A percentile compares a stretch with the other conserved stretches of the same genome.
phyloP scores from a whole-genome alignment of 2,888 invertebrate species.

The Gastrophysa polygoni region DNA sequence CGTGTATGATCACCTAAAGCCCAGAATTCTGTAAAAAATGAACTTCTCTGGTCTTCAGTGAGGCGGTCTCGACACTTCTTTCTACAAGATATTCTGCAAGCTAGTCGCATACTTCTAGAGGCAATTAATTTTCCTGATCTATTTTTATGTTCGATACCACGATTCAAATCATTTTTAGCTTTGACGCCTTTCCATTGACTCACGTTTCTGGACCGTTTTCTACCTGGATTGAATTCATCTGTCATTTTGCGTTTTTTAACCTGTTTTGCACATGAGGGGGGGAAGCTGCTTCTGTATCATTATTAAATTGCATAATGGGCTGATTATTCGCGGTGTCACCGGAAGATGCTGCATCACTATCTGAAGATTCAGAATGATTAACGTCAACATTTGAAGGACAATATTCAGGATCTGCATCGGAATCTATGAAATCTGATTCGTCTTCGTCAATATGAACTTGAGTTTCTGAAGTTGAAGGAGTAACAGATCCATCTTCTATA shows the following conservation, averaged over 20 bases:
- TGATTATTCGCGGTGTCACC: too few relatives aligned
- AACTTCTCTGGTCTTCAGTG: slow-evolving; percentile 20
- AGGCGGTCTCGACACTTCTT: slow-evolving; percentile 14
- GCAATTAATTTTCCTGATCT: slow-evolving; percentile 7
- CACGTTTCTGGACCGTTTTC: slow-evolving; percentile 15
- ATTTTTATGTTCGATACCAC: slow-evolving; percentile 21
- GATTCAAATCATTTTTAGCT: slow-evolving; percentile 21
- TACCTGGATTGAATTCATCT: not conserved
- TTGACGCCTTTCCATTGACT: slow-evolving; percentile 19
- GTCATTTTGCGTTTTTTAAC: slow-evolving; percentile 1
- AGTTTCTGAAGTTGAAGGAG: not conserved
- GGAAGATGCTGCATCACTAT: too few relatives aligned
- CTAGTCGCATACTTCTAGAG: not conserved
- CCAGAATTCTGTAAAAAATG: too few relatives aligned
- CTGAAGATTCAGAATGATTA: too few relatives aligned
- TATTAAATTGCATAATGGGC: too few relatives aligned
- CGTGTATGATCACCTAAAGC: too few relatives aligned
- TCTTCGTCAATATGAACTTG: not conserved
- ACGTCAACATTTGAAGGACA: not conserved
- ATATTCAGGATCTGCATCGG: slow-evolving; percentile 6
- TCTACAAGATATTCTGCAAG: slow-evolving; percentile 18
- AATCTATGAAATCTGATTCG: slow-evolving; percentile 6
- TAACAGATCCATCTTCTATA: not conserved
- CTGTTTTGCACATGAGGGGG: too few relatives aligned
- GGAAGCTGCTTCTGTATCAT: too few relatives aligned